phyloP scores from a whole-genome alignment of 2,888 invertebrate species.

The Chymomyza amoena region DNA sequence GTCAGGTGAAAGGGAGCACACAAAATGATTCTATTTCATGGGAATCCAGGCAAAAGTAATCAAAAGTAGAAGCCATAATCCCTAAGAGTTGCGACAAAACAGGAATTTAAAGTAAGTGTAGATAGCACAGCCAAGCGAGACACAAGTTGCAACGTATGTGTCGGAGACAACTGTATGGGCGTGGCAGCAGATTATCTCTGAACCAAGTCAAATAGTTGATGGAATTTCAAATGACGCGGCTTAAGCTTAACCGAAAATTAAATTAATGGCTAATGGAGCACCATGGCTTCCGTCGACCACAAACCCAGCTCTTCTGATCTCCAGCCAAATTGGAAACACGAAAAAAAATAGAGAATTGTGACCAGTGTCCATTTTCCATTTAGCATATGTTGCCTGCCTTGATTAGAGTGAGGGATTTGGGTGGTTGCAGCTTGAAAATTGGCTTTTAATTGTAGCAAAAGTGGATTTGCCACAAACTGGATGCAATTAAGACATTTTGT shows the following conservation, averaged over 20 bases:
- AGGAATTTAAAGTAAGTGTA: background rate
- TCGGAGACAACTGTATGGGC: background rate
- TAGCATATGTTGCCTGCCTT: slow-evolving; percentile 37
- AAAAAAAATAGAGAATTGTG: slow-evolving; percentile 20
- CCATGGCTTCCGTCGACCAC: slow-evolving; percentile 6
- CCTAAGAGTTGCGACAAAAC: background rate
- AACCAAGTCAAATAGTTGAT: slow-evolving; percentile 31
- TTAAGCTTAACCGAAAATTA: slow-evolving; percentile 21
- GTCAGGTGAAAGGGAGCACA: no score
- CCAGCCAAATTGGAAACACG: slow-evolving; percentile 47
- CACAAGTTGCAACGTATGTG: background rate
- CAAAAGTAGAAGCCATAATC: background rate
- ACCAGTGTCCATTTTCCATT: background rate
- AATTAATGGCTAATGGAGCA: slow-evolving; percentile 13
- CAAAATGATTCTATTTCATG: no score
- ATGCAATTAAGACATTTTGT: slow-evolving; percentile 67
- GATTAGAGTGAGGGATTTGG: slow-evolving; percentile 41
- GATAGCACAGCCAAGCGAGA: background rate
- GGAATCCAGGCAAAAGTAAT: background rate
- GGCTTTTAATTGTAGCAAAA: slow-evolving; percentile 67
- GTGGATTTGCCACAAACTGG: no score
- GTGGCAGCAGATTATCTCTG: slow-evolving; percentile 21
- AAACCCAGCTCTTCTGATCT: background rate
- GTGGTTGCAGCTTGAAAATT: slow-evolving; percentile 42
- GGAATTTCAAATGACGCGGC: slow-evolving; percentile 39